Evolutionary conservation across 2,113 vertebrate genomes (phyloP).

Genomic region (Neopipo cinnamomea): DNA sequence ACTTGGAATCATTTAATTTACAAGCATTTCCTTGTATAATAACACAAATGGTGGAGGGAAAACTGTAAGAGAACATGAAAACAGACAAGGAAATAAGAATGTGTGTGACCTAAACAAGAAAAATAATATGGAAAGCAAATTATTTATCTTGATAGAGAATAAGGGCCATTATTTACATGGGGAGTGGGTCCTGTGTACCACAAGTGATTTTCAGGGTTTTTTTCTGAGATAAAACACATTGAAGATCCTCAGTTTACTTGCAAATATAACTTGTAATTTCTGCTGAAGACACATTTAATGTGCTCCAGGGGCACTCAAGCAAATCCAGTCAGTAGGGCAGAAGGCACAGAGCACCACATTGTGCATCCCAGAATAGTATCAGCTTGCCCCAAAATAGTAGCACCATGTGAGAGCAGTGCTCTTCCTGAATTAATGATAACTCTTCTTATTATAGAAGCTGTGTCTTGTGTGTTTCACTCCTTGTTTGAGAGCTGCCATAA

Average conservation of each 20-base stretch:
- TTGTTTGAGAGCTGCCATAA: neutral
- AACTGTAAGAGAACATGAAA: neutral
- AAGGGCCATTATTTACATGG: neutral
- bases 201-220: accelerated
- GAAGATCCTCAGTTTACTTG: neutral
- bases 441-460: neutral
- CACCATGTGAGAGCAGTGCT: neutral
- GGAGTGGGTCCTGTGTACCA: accelerated
- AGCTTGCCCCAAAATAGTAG: neutral
- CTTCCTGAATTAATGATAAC: neutral
- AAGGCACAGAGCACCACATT: neutral
- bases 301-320: neutral
- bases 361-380: neutral
- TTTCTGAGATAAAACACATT: neutral
- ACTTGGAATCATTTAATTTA: neutral
- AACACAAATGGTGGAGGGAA: neutral
- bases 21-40: neutral
- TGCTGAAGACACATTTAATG: neutral
- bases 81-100: neutral
- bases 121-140: neutral
- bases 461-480: neutral
- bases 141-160: neutral
- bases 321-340: neutral
- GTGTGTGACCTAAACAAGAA: neutral
- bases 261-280: neutral